Conservation (phyloP, 2,888 invertebrate genomes). For the Ametastegia equiseti region DNA sequence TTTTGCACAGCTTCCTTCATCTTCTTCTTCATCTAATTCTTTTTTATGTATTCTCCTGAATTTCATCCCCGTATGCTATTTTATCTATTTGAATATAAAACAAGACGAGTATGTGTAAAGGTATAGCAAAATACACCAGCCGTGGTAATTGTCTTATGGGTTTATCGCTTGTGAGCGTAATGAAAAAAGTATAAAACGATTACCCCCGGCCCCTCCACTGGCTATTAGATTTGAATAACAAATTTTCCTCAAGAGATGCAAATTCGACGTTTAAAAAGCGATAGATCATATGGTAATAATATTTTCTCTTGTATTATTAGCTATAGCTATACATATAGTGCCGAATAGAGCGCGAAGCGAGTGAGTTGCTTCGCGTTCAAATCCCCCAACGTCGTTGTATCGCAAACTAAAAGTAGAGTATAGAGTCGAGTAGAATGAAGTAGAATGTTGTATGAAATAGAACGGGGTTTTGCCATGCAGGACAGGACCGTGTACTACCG, state of each 20-base stretch:
- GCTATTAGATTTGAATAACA: not conserved
- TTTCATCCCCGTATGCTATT: too few relatives aligned
- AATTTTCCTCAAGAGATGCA: slow-evolving; percentile 9
- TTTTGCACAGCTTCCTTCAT: not conserved
- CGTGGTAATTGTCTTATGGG: not conserved
- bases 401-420: not conserved
- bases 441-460: slow-evolving; percentile 6
- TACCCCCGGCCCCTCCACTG: not conserved
- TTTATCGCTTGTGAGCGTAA: not conserved
- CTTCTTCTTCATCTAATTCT: too few relatives aligned
- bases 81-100: not conserved
- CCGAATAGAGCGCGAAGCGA: not conserved
- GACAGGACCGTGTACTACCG: not conserved
- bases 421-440: not conserved
- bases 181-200: not conserved
- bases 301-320: not conserved
- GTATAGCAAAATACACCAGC: not conserved
- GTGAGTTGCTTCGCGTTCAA: not conserved
- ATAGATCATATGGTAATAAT: slow-evolving; percentile 26
- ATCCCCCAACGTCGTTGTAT: not conserved
- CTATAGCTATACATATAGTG: not conserved
- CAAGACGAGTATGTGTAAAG: too few relatives aligned
- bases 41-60: too few relatives aligned
- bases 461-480: slow-evolving; percentile 2
- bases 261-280: slow-evolving; percentile 27